Base-by-base conservation (phyloP, 2,888 invertebrate genomes). In the Girardia tigrina region DNA sequence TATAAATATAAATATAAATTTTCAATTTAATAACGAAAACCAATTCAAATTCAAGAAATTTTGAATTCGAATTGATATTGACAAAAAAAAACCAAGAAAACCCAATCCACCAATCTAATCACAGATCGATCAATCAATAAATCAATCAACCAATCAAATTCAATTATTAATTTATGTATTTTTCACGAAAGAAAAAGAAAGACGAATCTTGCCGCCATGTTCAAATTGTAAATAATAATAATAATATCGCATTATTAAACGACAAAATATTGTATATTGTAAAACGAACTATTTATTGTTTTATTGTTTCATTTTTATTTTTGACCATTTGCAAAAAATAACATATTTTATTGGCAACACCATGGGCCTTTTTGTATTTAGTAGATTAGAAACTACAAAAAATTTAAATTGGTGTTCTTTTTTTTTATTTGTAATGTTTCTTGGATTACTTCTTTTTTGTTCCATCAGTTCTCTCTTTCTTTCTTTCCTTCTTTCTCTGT, bases 291-390 rank as follows among this genome's bases (percentile, higher is more conserved):
- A 20, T 56, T 56, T 56, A 20, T 56, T 20, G n/a, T 56, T 20
- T 56, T 56, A 56, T 56, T 56, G 56, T 56, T 12, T 56, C 56
- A 56, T 56, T 56, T 56, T n/a, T 20, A 20, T 56, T 56, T 36
- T 36, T 56, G n/a, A 56, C n/a, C 56, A 56, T 56, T n/a, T n/a
- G n/a, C n/a, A n/a, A n/a, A 56, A 56, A 4, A 56, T 56, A 23
- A n/a, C n/a, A n/a, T n/a, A n/a, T n/a, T 56, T 56, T 56, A 56
- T 56, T 56, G 56, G 56, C 56, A 56, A 56, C 56, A 56, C 56
- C 56, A 56, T 16, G 4, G n/a, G 56, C 56, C 56, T 56, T 56
- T 56, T 12, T 56, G 56, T 56, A 56, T 20, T n/a, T 56, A 56
- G 56, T 56, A 56, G 56, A 56, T 56, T 56, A 56, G 56, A n/a